A percentile compares a stretch with the other conserved stretches of the same genome.
Evolutionary conservation across 2,797 vertebrate species (phyloP).

Genomic region (Molothrus aeneus): DNA sequence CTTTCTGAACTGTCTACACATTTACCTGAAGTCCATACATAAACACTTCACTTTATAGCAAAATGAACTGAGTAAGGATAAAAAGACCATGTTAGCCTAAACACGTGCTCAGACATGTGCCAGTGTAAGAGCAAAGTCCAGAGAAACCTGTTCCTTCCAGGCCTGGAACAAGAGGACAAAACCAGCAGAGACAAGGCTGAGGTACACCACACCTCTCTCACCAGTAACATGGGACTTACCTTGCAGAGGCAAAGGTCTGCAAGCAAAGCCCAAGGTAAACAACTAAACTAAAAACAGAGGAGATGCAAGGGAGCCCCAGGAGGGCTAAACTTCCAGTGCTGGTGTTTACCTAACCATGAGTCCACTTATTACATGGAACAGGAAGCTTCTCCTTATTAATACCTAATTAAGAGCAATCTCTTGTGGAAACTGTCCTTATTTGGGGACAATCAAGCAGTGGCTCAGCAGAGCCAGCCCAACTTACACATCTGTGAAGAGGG

Average conservation of each 20-base stretch:
- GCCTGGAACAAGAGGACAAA: background rate
- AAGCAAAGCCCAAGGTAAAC: background rate
- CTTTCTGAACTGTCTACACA: background rate
- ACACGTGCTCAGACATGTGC: background rate
- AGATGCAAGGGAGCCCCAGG: background rate
- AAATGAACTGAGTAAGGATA: background rate
- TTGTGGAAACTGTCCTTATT: background rate
- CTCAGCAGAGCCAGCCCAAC: slow-evolving; percentile 58
- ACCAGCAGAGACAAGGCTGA: background rate
- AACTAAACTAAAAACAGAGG: background rate
- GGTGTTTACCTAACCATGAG: background rate
- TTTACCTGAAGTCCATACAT: background rate
- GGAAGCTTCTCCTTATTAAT: background rate
- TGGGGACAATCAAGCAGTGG: background rate
- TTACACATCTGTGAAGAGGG: slow-evolving; percentile 96
- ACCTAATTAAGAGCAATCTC: background rate
- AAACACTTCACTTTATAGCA: background rate
- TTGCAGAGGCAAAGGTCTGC: background rate
- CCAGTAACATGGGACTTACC: background rate
- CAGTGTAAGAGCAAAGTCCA: background rate
- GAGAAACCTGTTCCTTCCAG: background rate
- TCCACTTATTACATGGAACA: background rate
- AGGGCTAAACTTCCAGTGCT: background rate
- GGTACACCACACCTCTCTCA: background rate
- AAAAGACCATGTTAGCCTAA: background rate